Base-by-base conservation (phyloP, 2,888 invertebrate species). In the Mycalesis mineus region DNA sequence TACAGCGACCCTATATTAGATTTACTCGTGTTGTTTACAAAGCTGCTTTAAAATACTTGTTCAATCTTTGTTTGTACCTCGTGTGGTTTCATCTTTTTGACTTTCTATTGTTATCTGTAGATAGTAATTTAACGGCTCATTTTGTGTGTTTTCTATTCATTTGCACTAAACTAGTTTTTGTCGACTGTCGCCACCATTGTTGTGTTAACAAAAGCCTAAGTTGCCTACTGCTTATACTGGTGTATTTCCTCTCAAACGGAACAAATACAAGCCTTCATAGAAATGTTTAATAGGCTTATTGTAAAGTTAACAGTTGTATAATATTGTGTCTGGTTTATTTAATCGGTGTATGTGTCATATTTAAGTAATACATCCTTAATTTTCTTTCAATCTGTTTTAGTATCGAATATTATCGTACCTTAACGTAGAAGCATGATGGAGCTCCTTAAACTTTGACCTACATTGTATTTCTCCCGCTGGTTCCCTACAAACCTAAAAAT, bases 11-110 rank as follows among this genome's bases (percentile, higher is more conserved):
- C 39, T 49, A 13, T 1, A 5, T 66, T 62, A 62, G 63, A 70
- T 66, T 52, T 73, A 74, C 73, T 72, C 73, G 75, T 68, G 69
- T 67, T 82, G 73, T 83, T 70, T 77, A 72, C 67, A 74, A 61
- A 82, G 80, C 70, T 84, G 79, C 72, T 68, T 73, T 62, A 61
- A 68, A 71, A 61, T 65, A 68, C 72, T 74, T 69, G 67, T 73
- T 69, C 64, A 68, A 69, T 70, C 69, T 64, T 63, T 65, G 51
- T 22, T 22, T 22, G 22, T 22, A 22, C 53, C 56, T 61, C 58
- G 47, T 55, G 58, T 65, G 70, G 66, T 74, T 70, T 71, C 67
- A 68, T 64, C 60, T 69, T 70, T 72, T 65, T 65, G 69, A 66
- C 63, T 66, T 70, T 67, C 58, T 61, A 60, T 68, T 64, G 58